These are phyloP conservation scores for Drosophila robusta DNA, from an alignment of 2,888 invertebrate genomes.

Conservation along the genomic window DNA sequence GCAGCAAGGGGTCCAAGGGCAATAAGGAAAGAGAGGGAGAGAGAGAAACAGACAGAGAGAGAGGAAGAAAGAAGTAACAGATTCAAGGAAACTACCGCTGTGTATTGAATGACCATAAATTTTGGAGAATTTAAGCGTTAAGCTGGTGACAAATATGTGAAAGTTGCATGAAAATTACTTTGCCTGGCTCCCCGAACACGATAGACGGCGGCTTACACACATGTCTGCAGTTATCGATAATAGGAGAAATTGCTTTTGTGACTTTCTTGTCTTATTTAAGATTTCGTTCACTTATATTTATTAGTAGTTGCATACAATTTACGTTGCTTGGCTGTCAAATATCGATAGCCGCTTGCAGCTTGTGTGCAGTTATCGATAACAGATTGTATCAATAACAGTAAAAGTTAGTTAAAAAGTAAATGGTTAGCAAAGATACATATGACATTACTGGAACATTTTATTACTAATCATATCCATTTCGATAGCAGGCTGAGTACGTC, in stretches of 20 bases:
- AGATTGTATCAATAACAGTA: too few species aligned
- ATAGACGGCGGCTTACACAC: constrained; percentile 3
- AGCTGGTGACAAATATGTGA: constrained; percentile 55
- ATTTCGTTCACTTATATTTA: not conserved
- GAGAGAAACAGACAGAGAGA: constrained; percentile 3
- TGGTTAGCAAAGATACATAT: too few species aligned
- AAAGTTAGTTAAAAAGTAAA: too few species aligned
- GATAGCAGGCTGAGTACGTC: too few species aligned
- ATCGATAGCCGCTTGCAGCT: too few species aligned
- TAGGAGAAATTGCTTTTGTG: not conserved
- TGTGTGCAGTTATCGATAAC: too few species aligned
- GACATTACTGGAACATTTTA: too few species aligned
- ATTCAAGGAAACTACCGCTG: constrained; percentile 30
- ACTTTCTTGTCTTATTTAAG: not conserved
- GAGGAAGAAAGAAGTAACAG: not conserved
- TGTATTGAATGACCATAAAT: constrained; percentile 65
- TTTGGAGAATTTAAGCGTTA: constrained; percentile 57
- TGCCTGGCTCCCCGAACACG: constrained; percentile 6
- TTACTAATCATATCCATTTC: too few species aligned
- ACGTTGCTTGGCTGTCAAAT: too few species aligned
- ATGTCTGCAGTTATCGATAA: constrained; percentile 19
- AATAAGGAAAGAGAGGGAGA: not conserved
- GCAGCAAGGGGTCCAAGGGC: constrained; percentile 30
- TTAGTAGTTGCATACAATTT: too few species aligned
- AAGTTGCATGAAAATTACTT: constrained; percentile 31